These are phyloP conservation scores for Platyrinchus mystaceus DNA, from an alignment of 2,797 vertebrate species.

Conservation along the genomic window DNA sequence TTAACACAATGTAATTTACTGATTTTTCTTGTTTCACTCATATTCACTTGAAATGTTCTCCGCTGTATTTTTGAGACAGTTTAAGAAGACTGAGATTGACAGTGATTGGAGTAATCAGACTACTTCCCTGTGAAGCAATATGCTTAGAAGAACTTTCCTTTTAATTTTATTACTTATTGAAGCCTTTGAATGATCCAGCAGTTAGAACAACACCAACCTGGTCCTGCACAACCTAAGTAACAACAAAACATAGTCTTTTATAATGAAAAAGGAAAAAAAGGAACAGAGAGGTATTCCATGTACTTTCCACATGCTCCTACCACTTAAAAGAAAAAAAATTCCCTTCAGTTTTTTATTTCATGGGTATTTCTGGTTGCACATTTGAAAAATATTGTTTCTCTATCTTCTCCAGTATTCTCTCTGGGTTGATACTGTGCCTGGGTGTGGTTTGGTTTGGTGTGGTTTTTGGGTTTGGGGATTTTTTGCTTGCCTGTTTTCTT, in stretches of 20 bases:
- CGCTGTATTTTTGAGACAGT: conserved; percentile 12
- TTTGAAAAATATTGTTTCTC: not conserved
- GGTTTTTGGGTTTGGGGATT: accelerated
- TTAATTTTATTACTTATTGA: conserved; percentile 33
- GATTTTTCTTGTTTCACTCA: conserved; percentile 9
- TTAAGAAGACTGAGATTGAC: conserved; percentile 59
- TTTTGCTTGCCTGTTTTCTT: not conserved
- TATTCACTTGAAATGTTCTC: conserved; percentile 39
- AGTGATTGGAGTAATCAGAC: conserved; percentile 45
- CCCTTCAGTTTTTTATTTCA: not conserved
- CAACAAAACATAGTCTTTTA: not conserved
- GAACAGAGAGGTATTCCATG: not conserved
- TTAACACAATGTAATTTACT: not conserved
- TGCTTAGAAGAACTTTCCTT: conserved; percentile 34
- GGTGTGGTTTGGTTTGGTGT: not conserved
- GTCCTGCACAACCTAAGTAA: not conserved
- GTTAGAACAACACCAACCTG: not conserved
- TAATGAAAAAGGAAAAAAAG: not conserved
- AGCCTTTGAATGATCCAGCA: not conserved
- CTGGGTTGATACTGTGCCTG: not conserved
- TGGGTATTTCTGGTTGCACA: not conserved
- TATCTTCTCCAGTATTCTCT: not conserved
- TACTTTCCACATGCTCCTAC: not conserved
- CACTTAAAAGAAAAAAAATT: not conserved
- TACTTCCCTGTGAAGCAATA: conserved; percentile 42